Conservation (phyloP, 2,888 invertebrate species). For the Trimorus sp. region DNA sequence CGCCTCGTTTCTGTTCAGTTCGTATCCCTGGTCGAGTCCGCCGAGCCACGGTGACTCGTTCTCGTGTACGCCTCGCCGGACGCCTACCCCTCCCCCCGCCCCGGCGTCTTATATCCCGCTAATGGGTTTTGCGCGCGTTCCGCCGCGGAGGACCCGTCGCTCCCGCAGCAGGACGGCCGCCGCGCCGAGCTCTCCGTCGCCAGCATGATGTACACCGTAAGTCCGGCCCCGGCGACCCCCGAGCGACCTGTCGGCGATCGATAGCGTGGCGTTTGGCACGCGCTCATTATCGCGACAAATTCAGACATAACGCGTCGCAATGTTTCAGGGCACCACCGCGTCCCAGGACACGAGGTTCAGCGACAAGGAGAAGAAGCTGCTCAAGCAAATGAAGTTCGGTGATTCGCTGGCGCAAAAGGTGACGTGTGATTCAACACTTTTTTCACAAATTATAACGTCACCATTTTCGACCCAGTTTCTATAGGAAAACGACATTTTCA, state of each 20-base stretch:
- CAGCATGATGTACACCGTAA: conserved; percentile 83
- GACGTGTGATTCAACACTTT: not conserved
- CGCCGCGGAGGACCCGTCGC: not conserved
- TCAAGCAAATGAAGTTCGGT: conserved; percentile 99
- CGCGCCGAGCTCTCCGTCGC: conserved; percentile 31
- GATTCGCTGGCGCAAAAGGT: conserved; percentile 95
- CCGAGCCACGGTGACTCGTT: no score
- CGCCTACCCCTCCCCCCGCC: conserved; percentile 22
- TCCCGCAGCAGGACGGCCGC: no score
- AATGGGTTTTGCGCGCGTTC: not conserved
- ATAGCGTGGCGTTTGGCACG: conserved; percentile 1
- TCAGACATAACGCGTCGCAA: not conserved
- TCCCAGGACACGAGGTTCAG: conserved; percentile 99
- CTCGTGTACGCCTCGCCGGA: conserved; percentile 31
- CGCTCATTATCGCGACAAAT: not conserved
- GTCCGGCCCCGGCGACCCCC: conserved; percentile 39
- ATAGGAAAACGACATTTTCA: no score
- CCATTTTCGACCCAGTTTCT: no score
- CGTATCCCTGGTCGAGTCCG: no score
- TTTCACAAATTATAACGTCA: no score
- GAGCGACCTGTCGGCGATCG: conserved; percentile 8
- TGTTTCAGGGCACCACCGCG: conserved; percentile 95
- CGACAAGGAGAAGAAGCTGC: conserved; percentile 99
- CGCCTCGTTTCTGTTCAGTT: no score
- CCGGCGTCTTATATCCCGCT: not conserved